Conservation (phyloP, 2,113 vertebrate species). For the Stomatorhinus ivindoensis region DNA sequence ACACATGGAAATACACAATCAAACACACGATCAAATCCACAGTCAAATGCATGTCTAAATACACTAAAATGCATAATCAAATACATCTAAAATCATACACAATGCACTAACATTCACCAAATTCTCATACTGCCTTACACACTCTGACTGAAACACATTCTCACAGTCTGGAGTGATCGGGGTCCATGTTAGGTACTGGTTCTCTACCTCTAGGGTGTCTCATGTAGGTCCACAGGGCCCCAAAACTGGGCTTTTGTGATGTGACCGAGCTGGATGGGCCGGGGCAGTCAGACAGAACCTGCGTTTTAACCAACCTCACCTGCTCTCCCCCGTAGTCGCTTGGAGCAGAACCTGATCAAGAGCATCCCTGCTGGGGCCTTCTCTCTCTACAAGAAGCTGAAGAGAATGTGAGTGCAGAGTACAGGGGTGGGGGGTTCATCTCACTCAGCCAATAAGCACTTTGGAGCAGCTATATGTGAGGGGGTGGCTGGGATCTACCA, state of each 20-base stretch:
- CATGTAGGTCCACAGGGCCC: not conserved
- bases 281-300: not conserved
- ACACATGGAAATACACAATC: not conserved
- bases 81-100: not conserved
- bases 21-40: not conserved
- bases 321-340: slow-evolving; percentile 64
- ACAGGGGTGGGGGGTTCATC: not conserved
- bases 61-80: not conserved
- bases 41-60: not conserved
- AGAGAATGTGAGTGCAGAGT: slow-evolving; percentile 83
- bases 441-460: not conserved
- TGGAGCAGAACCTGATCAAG: slow-evolving; percentile 97
- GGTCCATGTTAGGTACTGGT: not conserved
- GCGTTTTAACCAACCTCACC: not conserved
- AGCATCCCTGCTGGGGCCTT: slow-evolving; percentile 85
- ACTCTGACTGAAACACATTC: not conserved
- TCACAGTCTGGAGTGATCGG: not conserved
- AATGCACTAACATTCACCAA: not conserved
- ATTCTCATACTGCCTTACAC: not conserved
- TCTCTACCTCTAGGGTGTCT: not conserved
- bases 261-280: not conserved
- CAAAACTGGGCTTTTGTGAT: not conserved
- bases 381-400: slow-evolving; percentile 90
- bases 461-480: not conserved
- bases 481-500: not conserved